Conservation (phyloP, 2,797 vertebrate genomes). For the Brachyrhaphis roseni region DNA sequence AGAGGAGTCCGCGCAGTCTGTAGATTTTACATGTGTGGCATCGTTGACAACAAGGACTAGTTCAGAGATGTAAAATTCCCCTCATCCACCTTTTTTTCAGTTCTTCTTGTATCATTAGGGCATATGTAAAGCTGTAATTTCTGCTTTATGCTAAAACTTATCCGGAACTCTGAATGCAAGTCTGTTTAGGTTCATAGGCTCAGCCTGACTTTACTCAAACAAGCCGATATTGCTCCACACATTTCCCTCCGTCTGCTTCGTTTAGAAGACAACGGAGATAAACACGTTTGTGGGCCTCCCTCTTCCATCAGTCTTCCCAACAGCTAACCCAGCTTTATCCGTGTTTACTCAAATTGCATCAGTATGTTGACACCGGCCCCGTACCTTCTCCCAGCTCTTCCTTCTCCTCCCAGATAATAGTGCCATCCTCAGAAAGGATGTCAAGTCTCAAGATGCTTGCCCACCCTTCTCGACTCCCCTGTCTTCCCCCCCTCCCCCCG, state of each 20-base stretch:
- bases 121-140: constrained; percentile 16
- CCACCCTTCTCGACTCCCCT: constrained; percentile 68
- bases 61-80: constrained; percentile 57
- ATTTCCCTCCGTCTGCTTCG: constrained; percentile 43
- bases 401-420: constrained; percentile 81
- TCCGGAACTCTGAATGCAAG: constrained; percentile 2
- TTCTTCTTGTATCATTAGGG: constrained; percentile 15
- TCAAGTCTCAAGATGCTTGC: constrained; percentile 82
- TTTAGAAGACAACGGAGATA: constrained; percentile 61
- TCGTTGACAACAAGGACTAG: constrained; percentile 57
- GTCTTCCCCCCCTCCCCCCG: constrained; percentile 2
- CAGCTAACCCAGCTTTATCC: constrained; percentile 69
- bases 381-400: constrained; percentile 72
- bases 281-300: constrained; percentile 54
- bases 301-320: constrained; percentile 59
- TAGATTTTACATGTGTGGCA: constrained; percentile 65
- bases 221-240: constrained; percentile 29
- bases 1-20: constrained; percentile 71
- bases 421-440: constrained; percentile 80
- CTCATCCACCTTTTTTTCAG: constrained; percentile 21
- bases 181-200: not conserved
- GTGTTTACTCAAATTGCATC: constrained; percentile 83
- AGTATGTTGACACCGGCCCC: constrained; percentile 79
- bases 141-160: constrained; percentile 13
- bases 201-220: constrained; percentile 8